A percentile compares a stretch with the other conserved stretches of the same genome.
Evolutionary conservation across 2,888 invertebrate genomes (phyloP).

Genomic region (Tinea pellionella): DNA sequence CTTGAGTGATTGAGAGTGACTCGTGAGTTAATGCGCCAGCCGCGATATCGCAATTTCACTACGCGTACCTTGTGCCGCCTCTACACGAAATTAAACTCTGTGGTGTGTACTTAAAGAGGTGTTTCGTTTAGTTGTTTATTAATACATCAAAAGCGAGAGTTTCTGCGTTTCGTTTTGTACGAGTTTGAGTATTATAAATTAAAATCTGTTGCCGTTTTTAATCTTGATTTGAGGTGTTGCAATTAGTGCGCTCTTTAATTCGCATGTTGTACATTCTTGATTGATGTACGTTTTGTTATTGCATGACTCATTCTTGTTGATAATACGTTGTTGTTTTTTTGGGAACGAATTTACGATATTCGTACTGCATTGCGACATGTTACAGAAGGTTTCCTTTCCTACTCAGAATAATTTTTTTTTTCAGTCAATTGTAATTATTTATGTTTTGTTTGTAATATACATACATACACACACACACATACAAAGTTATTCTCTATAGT

Average conservation of each 20-base stretch:
- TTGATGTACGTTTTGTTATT: not conserved
- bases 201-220: conserved; percentile 46
- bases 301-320: not conserved
- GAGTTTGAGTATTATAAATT: conserved; percentile 42
- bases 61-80: conserved; percentile 25
- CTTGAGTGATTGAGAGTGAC: conserved; percentile 69
- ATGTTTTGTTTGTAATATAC: too few relatives aligned
- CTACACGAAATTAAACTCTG: conserved; percentile 33
- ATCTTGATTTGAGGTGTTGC: conserved; percentile 43
- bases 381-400: not conserved
- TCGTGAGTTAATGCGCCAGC: conserved; percentile 64
- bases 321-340: not conserved
- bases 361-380: conserved; percentile 7
- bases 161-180: conserved; percentile 15
- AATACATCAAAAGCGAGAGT: conserved; percentile 9
- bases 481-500: too few relatives aligned
- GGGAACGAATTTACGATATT: not conserved
- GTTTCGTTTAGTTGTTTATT: not conserved
- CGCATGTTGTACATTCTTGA: not conserved
- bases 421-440: too few relatives aligned
- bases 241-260: conserved; percentile 41
- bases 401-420: not conserved
- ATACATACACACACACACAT: too few relatives aligned
- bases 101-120: conserved; percentile 15
- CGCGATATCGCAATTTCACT: conserved; percentile 32